A percentile compares a stretch with the other conserved stretches of the same genome.
Conservation (phyloP, 2,888 invertebrate genomes). For the Watsonalla binaria region DNA sequence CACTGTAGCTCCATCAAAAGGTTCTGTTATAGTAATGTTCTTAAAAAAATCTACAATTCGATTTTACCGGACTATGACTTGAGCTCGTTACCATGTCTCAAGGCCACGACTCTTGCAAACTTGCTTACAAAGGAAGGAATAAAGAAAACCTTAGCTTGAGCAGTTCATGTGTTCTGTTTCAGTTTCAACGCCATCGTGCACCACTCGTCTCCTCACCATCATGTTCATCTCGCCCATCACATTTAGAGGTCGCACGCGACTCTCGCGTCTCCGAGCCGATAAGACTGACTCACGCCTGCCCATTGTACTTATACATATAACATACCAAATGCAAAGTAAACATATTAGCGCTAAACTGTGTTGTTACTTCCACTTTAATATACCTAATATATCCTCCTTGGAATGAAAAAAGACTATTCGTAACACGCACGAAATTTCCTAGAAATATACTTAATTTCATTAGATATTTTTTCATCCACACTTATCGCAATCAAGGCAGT, state of each 20-base stretch:
- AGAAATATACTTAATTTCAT: too few species aligned
- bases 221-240: slow-evolving; percentile 64
- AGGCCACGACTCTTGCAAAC: too few species aligned
- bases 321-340: slow-evolving; percentile 27
- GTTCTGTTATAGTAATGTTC: too few species aligned
- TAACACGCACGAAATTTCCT: too few species aligned
- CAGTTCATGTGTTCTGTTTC: slow-evolving; percentile 27
- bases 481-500: too few species aligned
- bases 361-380: slow-evolving; percentile 7
- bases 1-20: too few species aligned
- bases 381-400: background rate
- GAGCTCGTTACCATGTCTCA: too few species aligned
- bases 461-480: too few species aligned
- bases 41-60: too few species aligned
- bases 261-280: slow-evolving; percentile 12
- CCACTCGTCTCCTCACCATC: slow-evolving; percentile 74
- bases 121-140: too few species aligned
- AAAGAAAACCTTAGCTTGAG: background rate
- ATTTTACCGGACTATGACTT: too few species aligned
- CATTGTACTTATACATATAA: slow-evolving; percentile 12
- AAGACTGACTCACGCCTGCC: slow-evolving; percentile 32
- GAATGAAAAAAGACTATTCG: too few species aligned
- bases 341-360: slow-evolving; percentile 33
- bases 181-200: slow-evolving; percentile 81
- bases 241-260: slow-evolving; percentile 24